A percentile compares a stretch with the other conserved stretches of the same genome.
Conservation (phyloP, 92 coral and sea anemone species). For the Porites cylindrica region DNA sequence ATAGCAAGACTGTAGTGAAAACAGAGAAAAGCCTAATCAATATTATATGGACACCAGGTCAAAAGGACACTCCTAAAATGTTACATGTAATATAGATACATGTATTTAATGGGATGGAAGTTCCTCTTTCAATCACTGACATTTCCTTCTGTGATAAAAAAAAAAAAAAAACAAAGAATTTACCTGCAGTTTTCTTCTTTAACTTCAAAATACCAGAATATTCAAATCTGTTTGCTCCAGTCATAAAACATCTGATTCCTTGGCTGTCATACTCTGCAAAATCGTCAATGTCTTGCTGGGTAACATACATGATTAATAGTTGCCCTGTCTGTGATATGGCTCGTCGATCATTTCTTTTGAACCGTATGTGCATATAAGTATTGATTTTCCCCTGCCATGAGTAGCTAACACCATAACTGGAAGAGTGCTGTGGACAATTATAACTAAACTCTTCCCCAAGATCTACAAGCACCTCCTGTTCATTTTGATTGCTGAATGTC, state of each 20-base stretch:
- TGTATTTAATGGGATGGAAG: too few species aligned
- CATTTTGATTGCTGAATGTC: neutral
- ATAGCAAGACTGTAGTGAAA: too few species aligned
- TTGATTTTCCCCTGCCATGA: neutral
- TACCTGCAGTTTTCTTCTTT: neutral
- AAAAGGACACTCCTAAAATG: too few species aligned
- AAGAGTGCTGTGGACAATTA: slow-evolving; percentile 30
- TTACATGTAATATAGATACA: too few species aligned
- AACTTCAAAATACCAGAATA: neutral
- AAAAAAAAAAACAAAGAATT: neutral
- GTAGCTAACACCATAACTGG: slow-evolving; percentile 3
- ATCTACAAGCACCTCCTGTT: neutral
- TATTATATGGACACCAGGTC: too few species aligned
- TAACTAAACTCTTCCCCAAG: slow-evolving; percentile 16
- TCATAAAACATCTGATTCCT: slow-evolving; percentile 10
- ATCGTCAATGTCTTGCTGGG: slow-evolving; percentile 10
- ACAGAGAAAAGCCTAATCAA: too few species aligned
- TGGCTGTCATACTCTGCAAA: neutral
- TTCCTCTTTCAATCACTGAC: too few species aligned
- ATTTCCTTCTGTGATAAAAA: too few species aligned
- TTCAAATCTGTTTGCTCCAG: neutral
- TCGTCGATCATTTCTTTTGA: neutral
- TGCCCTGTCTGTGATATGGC: slow-evolving; percentile 42
- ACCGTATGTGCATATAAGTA: neutral
- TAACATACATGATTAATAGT: slow-evolving; percentile 44